These are phyloP conservation scores for Hippoglossus hippoglossus DNA, from an alignment of 2,797 vertebrate genomes.

Conservation along the genomic window DNA sequence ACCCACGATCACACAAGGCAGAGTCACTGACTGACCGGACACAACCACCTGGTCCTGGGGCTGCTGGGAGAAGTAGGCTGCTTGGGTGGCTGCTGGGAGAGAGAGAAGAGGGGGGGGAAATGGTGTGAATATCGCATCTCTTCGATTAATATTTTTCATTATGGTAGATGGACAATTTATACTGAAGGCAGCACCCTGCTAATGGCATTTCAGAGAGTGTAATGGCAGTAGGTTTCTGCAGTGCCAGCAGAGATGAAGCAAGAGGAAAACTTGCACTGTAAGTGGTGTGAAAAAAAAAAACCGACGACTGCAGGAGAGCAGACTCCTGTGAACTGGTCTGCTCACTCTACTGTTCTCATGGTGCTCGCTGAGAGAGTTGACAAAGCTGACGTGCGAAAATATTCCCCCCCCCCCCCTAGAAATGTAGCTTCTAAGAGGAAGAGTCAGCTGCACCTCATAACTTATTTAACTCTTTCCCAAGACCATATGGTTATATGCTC, in stretches of 20 bases:
- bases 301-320: constrained; percentile 19
- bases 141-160: constrained; percentile 16
- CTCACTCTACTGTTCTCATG: constrained; percentile 41
- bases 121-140: constrained; percentile 19
- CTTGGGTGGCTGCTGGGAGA: constrained; percentile 78
- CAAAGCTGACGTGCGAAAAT: constrained; percentile 47
- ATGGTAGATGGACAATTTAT: constrained; percentile 3
- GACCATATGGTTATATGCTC: constrained; percentile 80
- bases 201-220: constrained; percentile 29
- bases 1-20: constrained; percentile 88
- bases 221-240: constrained; percentile 30
- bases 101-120: neutral
- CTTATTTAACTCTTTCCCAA: constrained; percentile 83
- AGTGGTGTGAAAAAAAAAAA: neutral
- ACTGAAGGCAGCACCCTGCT: constrained; percentile 8
- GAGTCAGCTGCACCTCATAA: constrained; percentile 78
- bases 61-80: constrained; percentile 92
- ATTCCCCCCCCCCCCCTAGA: constrained; percentile 23
- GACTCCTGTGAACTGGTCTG: constrained; percentile 9
- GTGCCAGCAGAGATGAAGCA: constrained; percentile 39
- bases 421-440: constrained; percentile 60
- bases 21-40: constrained; percentile 87
- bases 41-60: constrained; percentile 90
- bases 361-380: constrained; percentile 41
- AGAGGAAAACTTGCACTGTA: constrained; percentile 33